These are phyloP conservation scores for Pterocles gutturalis DNA, from an alignment of 2,113 vertebrate species.

Conservation along the genomic window DNA sequence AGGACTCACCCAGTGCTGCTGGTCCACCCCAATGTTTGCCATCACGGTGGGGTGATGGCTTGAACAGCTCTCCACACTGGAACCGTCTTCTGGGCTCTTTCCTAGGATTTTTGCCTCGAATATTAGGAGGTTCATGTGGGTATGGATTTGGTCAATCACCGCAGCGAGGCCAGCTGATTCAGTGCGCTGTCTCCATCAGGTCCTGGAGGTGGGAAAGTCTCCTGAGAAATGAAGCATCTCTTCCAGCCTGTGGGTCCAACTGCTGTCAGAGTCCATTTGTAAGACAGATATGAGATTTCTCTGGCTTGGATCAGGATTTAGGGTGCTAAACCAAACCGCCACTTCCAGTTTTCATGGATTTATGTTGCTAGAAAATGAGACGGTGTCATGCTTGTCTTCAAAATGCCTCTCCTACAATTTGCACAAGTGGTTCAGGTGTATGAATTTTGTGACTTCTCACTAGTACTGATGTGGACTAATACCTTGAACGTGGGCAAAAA, in stretches of 20 bases:
- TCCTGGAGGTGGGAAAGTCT: not conserved
- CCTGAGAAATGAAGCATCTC: not conserved
- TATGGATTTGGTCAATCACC: not conserved
- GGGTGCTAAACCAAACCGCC: not conserved
- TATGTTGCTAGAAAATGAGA: not conserved
- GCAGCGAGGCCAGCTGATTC: not conserved
- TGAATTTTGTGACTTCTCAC: fast-evolving
- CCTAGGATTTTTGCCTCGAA: not conserved
- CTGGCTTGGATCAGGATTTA: not conserved
- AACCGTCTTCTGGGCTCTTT: not conserved
- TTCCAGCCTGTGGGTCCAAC: not conserved
- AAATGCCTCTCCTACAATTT: not conserved
- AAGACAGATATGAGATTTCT: not conserved
- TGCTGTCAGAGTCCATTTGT: not conserved
- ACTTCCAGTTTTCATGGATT: not conserved
- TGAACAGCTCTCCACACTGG: not conserved
- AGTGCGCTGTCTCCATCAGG: fast-evolving
- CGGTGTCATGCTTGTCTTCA: not conserved
- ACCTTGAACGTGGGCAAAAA: not conserved
- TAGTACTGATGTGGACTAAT: not conserved
- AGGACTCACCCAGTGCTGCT: not conserved
- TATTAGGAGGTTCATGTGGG: not conserved
- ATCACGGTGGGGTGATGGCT: not conserved
- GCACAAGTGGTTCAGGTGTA: not conserved
- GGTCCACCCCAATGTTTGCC: not conserved